These are phyloP conservation scores for Acipenser ruthenus DNA, from an alignment of 2,797 vertebrate species.

Conservation along the genomic window DNA sequence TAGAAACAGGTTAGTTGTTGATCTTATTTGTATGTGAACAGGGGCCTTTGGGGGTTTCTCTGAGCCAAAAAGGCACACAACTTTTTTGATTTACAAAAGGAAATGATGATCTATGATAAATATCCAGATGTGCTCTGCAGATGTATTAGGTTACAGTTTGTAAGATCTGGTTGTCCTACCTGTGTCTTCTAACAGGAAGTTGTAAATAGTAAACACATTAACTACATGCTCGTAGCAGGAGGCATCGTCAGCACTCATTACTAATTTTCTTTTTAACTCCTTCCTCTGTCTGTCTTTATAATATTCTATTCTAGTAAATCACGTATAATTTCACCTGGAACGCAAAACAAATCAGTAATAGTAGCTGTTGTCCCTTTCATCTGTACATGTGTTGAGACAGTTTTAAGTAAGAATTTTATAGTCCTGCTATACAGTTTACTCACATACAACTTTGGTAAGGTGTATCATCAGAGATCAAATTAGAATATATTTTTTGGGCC, in stretches of 20 bases:
- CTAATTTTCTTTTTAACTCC: constrained; percentile 33
- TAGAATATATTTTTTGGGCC: too few species aligned
- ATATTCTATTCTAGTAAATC: too few species aligned
- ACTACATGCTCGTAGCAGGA: constrained; percentile 27
- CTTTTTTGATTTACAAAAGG: constrained; percentile 64
- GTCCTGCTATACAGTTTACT: too few species aligned
- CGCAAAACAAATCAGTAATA: too few species aligned
- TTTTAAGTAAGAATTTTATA: too few species aligned
- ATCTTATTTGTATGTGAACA: constrained; percentile 36
- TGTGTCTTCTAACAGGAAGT: constrained; percentile 49
- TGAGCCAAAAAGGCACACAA: constrained; percentile 69
- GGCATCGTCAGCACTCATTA: constrained; percentile 31
- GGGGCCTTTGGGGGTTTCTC: constrained; percentile 36
- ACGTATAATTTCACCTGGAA: too few species aligned
- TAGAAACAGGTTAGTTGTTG: constrained; percentile 31
- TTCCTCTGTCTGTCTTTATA: too few species aligned
- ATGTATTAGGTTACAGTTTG: constrained; percentile 62
- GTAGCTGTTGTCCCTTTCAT: too few species aligned
- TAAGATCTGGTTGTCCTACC: constrained; percentile 51
- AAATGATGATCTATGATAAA: constrained; percentile 75
- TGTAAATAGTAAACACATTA: constrained; percentile 54
- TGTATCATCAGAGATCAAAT: too few species aligned
- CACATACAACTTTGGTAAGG: too few species aligned
- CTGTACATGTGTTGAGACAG: too few species aligned
- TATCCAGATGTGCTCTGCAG: constrained; percentile 72